Percentiles rank a stretch among this genome's conserved stretches.
Conservation (phyloP, 2,888 invertebrate genomes). For the Patella pellucida region DNA sequence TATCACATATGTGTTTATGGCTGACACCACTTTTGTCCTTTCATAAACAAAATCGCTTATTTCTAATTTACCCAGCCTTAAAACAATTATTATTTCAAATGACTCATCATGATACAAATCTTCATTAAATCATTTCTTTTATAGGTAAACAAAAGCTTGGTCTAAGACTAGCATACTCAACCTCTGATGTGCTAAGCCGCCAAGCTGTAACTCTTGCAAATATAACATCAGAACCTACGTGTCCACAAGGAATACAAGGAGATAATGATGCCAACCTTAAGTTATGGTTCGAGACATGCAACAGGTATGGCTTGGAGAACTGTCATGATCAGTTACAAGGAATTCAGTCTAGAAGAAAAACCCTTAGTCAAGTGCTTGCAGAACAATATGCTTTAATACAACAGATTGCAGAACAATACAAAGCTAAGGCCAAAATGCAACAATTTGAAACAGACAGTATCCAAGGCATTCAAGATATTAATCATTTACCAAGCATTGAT, state of each 20-base stretch:
- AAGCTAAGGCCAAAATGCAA: background rate
- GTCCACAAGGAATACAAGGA: slow-evolving; percentile 65
- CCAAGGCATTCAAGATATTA: slow-evolving; percentile 25
- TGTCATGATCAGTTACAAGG: slow-evolving; percentile 58
- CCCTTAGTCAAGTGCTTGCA: slow-evolving; percentile 57
- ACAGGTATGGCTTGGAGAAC: slow-evolving; percentile 53
- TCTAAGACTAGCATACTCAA: too few species aligned
- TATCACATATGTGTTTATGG: too few species aligned
- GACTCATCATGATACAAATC: too few species aligned
- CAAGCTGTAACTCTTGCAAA: too few species aligned
- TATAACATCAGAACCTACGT: slow-evolving; percentile 13
- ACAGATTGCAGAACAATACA: slow-evolving; percentile 44
- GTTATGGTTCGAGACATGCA: slow-evolving; percentile 62
- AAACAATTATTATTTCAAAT: too few species aligned
- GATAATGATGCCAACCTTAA: slow-evolving; percentile 48
- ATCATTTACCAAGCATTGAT: slow-evolving; percentile 20
- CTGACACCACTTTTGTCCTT: too few species aligned
- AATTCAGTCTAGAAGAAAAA: slow-evolving; percentile 53
- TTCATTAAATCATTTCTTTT: too few species aligned
- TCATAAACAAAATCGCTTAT: too few species aligned
- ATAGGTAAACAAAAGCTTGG: too few species aligned
- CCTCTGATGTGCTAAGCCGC: too few species aligned
- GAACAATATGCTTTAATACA: slow-evolving; percentile 60
- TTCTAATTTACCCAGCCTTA: too few species aligned
- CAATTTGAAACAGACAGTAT: background rate